Percentiles rank a stretch among this genome's conserved stretches.
These are phyloP conservation scores for Phenganax subtilis DNA, from an alignment of 92 coral and sea anemone genomes.

Conservation along the genomic window DNA sequence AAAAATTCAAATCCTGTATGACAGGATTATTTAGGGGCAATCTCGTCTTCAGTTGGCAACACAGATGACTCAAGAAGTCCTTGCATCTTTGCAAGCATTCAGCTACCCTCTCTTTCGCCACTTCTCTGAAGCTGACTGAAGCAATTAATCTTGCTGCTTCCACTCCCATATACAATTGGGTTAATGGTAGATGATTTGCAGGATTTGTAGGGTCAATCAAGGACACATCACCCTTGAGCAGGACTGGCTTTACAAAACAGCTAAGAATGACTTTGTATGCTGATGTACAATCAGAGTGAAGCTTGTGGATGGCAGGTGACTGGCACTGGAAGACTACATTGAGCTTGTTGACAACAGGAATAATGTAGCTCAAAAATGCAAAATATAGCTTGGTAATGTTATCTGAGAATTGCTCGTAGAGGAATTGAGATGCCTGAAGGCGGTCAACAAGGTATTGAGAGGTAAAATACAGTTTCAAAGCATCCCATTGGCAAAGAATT, in stretches of 20 bases:
- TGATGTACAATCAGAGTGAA: background rate
- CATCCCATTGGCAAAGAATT: conserved; percentile 10
- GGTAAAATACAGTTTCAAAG: conserved; percentile 3
- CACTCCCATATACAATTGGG: conserved; percentile 6
- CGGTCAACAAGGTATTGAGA: background rate
- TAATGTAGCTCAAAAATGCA: background rate
- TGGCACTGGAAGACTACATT: background rate
- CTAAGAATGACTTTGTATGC: background rate
- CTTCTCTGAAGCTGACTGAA: background rate
- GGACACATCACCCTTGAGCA: conserved; percentile 7
- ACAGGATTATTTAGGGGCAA: conserved; percentile 17
- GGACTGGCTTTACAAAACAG: background rate
- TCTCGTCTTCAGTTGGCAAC: conserved; percentile 31
- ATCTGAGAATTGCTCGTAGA: background rate
- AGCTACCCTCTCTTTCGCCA: background rate
- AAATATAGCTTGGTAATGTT: background rate
- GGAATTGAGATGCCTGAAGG: conserved; percentile 7
- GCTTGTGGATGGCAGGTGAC: background rate
- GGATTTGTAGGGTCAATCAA: background rate
- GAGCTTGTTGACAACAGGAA: conserved; percentile 9
- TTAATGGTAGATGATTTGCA: background rate
- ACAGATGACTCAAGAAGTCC: conserved; percentile 10
- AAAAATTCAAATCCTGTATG: background rate
- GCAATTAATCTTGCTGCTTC: background rate
- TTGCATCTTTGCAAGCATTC: conserved; percentile 20